Percentiles rank a stretch among this genome's conserved stretches.
Conservation (phyloP, 2,888 invertebrate genomes). For the Priocnemis perturbator region DNA sequence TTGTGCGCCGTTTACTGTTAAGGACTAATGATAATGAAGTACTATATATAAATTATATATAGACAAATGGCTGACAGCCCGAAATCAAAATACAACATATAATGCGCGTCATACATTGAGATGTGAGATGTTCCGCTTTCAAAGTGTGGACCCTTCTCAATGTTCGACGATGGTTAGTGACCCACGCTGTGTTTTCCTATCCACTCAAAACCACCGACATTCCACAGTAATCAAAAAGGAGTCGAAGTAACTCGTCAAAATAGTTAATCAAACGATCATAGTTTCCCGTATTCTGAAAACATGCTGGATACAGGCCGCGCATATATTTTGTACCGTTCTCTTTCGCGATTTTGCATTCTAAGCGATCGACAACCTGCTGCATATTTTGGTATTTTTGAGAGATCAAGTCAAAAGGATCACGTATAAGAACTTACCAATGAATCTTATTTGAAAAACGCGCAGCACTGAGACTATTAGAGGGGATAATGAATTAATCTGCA, state of each 20-base stretch:
- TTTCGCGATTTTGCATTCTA: not conserved
- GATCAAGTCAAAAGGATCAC: not conserved
- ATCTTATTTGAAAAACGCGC: not conserved
- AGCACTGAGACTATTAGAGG: slow-evolving; percentile 29
- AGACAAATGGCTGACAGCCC: slow-evolving; percentile 66
- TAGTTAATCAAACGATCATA: slow-evolving; percentile 31
- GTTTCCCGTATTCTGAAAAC: slow-evolving; percentile 24
- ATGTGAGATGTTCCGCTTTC: slow-evolving; percentile 31
- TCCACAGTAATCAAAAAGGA: slow-evolving; percentile 25
- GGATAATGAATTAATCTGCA: not conserved
- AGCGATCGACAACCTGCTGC: too few relatives aligned
- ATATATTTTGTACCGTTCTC: not conserved
- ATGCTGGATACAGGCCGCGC: slow-evolving; percentile 51
- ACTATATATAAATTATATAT: slow-evolving; percentile 26
- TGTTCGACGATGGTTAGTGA: slow-evolving; percentile 58
- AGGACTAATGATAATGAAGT: slow-evolving; percentile 39
- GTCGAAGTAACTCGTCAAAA: slow-evolving; percentile 28
- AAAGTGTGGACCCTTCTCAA: slow-evolving; percentile 53
- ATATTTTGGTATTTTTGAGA: not conserved
- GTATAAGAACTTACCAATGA: not conserved
- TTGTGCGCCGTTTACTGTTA: slow-evolving; percentile 34
- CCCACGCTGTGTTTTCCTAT: slow-evolving; percentile 21
- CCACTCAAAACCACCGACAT: not conserved
- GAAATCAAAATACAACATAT: slow-evolving; percentile 67
- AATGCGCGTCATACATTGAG: slow-evolving; percentile 49